phyloP scores from a whole-genome alignment of 2,113 vertebrate species.

The Grus americana region DNA sequence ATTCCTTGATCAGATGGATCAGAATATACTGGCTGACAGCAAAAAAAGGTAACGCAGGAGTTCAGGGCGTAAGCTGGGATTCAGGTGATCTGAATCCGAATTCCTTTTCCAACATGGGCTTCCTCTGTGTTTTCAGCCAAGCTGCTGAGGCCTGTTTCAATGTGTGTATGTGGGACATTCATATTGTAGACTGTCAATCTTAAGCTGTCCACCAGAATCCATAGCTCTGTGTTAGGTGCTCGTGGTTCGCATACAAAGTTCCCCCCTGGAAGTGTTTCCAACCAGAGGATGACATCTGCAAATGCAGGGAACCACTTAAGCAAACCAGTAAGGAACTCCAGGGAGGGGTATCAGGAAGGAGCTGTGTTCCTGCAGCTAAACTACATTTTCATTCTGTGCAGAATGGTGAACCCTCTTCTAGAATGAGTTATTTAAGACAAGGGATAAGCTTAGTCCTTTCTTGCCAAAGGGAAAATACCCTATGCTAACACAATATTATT shows the following conservation, averaged over 20 bases:
- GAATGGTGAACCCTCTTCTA: not conserved
- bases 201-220: not conserved
- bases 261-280: not conserved
- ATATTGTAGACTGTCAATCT: not conserved
- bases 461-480: not conserved
- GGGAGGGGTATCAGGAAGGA: not conserved
- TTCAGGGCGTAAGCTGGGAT: not conserved
- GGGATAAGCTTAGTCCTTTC: not conserved
- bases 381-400: not conserved
- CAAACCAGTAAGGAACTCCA: not conserved
- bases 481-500: not conserved
- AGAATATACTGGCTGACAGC: not conserved
- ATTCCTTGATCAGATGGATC: not conserved
- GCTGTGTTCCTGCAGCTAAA: not conserved
- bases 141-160: not conserved
- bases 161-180: too few relatives aligned
- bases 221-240: not conserved
- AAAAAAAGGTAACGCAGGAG: not conserved
- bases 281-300: not conserved
- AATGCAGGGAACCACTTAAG: not conserved
- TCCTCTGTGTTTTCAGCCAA: not conserved
- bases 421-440: not conserved
- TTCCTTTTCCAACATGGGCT: not conserved
- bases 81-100: not conserved
- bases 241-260: not conserved